A percentile compares a stretch with the other conserved stretches of the same genome.
phyloP scores from a whole-genome alignment of 2,888 invertebrate species.

The Tanypteryx hageni region DNA sequence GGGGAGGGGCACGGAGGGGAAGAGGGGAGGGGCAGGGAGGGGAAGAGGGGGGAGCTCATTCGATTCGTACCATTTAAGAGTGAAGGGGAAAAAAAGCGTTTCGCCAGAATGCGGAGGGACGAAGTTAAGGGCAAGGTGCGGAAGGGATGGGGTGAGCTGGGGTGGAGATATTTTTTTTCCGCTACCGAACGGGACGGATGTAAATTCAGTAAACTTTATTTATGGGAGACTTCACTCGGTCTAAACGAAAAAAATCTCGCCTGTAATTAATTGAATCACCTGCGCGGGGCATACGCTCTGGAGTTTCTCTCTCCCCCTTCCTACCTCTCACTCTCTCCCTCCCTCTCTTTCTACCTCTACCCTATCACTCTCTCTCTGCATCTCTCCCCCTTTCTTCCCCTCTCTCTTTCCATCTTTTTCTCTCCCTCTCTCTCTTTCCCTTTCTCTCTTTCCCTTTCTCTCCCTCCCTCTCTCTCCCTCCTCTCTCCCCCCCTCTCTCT shows the following conservation, averaged over 20 bases:
- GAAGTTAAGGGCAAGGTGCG: not conserved
- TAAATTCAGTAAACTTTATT: constrained; percentile 32
- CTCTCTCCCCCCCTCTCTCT: no score
- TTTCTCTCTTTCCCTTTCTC: no score
- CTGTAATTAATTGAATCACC: constrained; percentile 30
- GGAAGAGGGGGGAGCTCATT: not conserved
- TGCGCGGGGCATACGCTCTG: constrained; percentile 1
- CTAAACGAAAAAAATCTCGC: constrained; percentile 23
- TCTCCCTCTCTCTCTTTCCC: not conserved
- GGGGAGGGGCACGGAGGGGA: not conserved
- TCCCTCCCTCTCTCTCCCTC: no score
- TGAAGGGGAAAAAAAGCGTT: not conserved
- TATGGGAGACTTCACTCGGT: constrained; percentile 24
- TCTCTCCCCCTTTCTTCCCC: not conserved
- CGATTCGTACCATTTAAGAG: not conserved
- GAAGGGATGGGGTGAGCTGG: not conserved
- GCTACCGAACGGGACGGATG: not conserved
- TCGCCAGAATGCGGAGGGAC: not conserved
- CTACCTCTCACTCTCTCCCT: not conserved
- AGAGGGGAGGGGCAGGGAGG: not conserved
- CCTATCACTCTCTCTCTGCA: not conserved
- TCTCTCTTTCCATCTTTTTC: not conserved
- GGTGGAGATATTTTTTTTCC: not conserved
- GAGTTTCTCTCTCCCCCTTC: not conserved
- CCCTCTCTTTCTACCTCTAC: not conserved